Evolutionary conservation across 2,797 vertebrate genomes (phyloP), one percentile per base, ranked within the genome.

Genomic region (Danionella dracula): DNA sequence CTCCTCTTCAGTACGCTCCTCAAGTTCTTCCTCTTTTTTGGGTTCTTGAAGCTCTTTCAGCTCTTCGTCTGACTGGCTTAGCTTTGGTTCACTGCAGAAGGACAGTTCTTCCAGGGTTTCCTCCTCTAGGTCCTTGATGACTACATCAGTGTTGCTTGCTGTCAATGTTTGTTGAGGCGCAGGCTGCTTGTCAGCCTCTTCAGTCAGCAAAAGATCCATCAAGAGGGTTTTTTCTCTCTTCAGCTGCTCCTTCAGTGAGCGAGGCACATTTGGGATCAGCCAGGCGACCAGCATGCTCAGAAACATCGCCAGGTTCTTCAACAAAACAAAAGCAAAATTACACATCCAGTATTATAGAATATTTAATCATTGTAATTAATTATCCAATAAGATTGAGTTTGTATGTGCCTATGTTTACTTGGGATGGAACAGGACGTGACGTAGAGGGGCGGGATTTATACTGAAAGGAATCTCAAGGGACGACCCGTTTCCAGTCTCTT

Each of bases 251-350:
- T 93, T 93, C 76, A 99, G 90, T 61, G 94, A 94, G 1, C 92
- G 93, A 2, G 97, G 94, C 29, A 97, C 94, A 15, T 99, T 94
- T 1, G 95, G 94, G 76, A 99, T 95, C 86, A 99, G 84, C 97
- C 96, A 99, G 66, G 96, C 95, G 51, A 99, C 94, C 4, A 98
- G 82, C 82, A 95, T 91, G 9, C 96, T 98, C 71, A 98, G 88
- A 81, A 98, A 93, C 97, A 99, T 97, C 69, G 98, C 97, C 17
- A 99, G 77, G 72, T 99, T 99, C 97, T 99, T 80, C 4, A 76
- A 73, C 66, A 50, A 35, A 62, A 37, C 41, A 58, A 8, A 34
- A 20, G 41, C 4, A 57, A 12, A 61, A 32, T 12, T 19, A 54
- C 23, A 41, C 29, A 34, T 23, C 16, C 19, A 41, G 4, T n/a